Conservation (phyloP, 2,888 invertebrate species). For the Fragum sueziense region DNA sequence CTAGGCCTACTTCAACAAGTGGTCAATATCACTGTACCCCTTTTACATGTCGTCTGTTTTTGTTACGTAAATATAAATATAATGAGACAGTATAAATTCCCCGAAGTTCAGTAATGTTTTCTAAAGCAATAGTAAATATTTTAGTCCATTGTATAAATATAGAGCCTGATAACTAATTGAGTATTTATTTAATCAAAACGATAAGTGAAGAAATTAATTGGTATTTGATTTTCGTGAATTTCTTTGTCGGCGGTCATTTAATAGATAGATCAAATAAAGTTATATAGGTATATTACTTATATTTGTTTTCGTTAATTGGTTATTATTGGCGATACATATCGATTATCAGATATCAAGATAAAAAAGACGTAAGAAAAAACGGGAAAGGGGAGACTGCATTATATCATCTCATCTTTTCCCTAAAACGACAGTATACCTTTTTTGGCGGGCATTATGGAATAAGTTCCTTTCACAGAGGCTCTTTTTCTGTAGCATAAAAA, state of each 20-base stretch:
- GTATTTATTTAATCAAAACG: conserved; percentile 11
- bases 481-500: too few relatives aligned
- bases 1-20: too few relatives aligned
- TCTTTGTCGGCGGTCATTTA: conserved; percentile 19
- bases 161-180: conserved; percentile 16
- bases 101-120: conserved; percentile 9
- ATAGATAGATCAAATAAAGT: conserved; percentile 3
- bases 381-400: too few relatives aligned
- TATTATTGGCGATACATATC: conserved; percentile 12
- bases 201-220: conserved; percentile 1
- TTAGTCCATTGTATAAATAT: conserved; percentile 10
- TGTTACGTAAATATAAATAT: background rate
- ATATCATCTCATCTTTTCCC: too few relatives aligned
- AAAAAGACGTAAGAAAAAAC: background rate
- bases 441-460: too few relatives aligned
- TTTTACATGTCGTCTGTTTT: too few relatives aligned
- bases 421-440: too few relatives aligned
- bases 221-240: background rate
- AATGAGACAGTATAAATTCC: background rate
- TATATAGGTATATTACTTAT: background rate
- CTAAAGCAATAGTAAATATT: conserved; percentile 14
- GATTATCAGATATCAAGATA: background rate
- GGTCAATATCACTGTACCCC: too few relatives aligned
- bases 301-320: conserved; percentile 15
- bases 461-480: too few relatives aligned